Conservation (phyloP, 1,140 invertebrate genomes). For the Drosophila setifemur region DNA sequence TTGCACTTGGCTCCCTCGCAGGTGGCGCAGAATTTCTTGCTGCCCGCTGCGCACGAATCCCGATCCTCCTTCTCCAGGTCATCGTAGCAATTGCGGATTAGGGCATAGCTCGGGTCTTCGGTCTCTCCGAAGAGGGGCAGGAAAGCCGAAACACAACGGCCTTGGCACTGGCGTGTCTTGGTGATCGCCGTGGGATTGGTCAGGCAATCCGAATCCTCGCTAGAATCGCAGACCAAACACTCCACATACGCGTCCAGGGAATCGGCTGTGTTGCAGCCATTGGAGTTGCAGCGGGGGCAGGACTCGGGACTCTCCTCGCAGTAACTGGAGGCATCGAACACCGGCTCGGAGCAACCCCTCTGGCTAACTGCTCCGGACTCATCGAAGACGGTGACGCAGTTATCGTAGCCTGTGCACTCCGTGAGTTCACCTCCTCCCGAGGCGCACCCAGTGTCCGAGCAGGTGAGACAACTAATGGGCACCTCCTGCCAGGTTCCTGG, state of each 20-base stretch:
- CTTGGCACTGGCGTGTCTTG: conserved; percentile 54
- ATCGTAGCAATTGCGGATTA: conserved; percentile 63
- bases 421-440: conserved; percentile 13
- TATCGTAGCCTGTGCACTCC: conserved; percentile 48
- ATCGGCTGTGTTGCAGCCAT: conserved; percentile 68
- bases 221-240: conserved; percentile 66
- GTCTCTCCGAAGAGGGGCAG: conserved; percentile 37
- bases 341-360: conserved; percentile 47
- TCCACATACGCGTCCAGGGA: conserved; percentile 50
- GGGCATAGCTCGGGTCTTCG: conserved; percentile 53
- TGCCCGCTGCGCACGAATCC: conserved; percentile 31
- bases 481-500: conserved; percentile 66
- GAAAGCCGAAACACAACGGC: conserved; percentile 64
- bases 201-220: conserved; percentile 39
- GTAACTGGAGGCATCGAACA: conserved; percentile 25
- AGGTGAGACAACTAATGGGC: conserved; percentile 58
- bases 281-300: conserved; percentile 74
- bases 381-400: conserved; percentile 70
- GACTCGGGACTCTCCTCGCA: conserved; percentile 48
- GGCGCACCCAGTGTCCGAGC: conserved; percentile 27
- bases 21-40: conserved; percentile 41
- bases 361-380: conserved; percentile 40
- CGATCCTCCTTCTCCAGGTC: conserved; percentile 65
- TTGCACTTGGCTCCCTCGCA: conserved; percentile 60
- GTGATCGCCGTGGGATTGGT: conserved; percentile 9